Evolutionary conservation across 2,797 vertebrate species (phyloP), one percentile per base, ranked within the genome.

Genomic region (Enteromius fasciolatus): DNA sequence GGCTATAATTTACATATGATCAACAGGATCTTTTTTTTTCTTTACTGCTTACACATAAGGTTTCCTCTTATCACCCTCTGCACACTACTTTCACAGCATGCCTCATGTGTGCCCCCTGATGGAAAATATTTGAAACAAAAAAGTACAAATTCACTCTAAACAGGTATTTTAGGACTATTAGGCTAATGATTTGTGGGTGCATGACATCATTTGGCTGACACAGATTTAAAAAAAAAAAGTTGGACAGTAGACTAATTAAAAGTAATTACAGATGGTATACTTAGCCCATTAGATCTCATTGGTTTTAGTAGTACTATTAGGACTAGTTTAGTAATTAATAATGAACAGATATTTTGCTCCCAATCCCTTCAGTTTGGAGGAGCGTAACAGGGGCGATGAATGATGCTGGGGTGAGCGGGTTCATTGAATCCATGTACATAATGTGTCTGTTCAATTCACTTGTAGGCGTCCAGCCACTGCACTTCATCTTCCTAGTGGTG

Each of bases 61-160:
- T 44, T 84, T 39, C n/a, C 67, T 76, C 39, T 76, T 3, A 50
- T 79, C 31, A 54, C 18, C 11, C 6, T 67, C 18, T 25, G 33
- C 17, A 59, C 36, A 31, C 41, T 46, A 20, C 59, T 14, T 59
- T 77, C 46, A 48, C 23, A 84, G 0, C 66, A 67, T 63, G 92
- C 88, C 87, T 88, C 91, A 84, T 87, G 90, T 87, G 84, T 89
- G 92, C 92, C 94, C 93, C 93, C 92, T 94, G 80, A 91, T 92
- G 93, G 93, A 91, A 67, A 81, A 33, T 80, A 88, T 83, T 84
- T 76, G 67, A 79, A 84, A 50, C 68, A 81, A 54, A 46, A 70
- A 39, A 36, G 20, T 20, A 67, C 6, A 57, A 44, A 74, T 50
- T 76, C 67, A 73, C 77, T 57, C 28, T 39, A 80, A 76, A 50